Percentiles rank a stretch among this genome's conserved stretches.
These are phyloP conservation scores for Hoplodrina ambigua DNA, from an alignment of 2,888 invertebrate genomes.

Conservation along the genomic window DNA sequence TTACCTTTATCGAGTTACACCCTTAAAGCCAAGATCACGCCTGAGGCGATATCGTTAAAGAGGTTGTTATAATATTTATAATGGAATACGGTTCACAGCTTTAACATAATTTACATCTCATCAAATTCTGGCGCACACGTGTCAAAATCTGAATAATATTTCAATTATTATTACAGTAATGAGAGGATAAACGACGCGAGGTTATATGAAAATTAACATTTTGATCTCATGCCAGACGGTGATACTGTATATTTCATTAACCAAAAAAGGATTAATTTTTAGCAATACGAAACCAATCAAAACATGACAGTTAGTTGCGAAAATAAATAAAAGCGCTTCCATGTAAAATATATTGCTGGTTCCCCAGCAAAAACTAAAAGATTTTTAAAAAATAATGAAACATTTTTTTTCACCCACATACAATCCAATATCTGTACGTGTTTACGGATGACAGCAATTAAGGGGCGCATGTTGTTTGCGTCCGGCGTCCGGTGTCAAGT, in stretches of 20 bases:
- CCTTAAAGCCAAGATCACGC: constrained; percentile 67
- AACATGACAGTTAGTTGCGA: constrained; percentile 11
- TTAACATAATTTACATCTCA: constrained; percentile 55
- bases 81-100: constrained; percentile 46
- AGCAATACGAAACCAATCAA: constrained; percentile 27
- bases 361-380: constrained; percentile 23
- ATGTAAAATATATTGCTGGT: constrained; percentile 1
- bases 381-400: constrained; percentile 28
- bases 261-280: not conserved
- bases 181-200: constrained; percentile 24
- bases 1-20: constrained; percentile 75
- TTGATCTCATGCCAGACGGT: not conserved
- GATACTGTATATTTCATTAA: not conserved
- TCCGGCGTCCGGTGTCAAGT: constrained; percentile 76
- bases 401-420: constrained; percentile 36
- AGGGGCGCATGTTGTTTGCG: constrained; percentile 70
- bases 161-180: constrained; percentile 45
- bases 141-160: constrained; percentile 51
- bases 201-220: constrained; percentile 3
- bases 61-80: constrained; percentile 65
- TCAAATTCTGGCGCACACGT: constrained; percentile 37
- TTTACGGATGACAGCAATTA: constrained; percentile 72
- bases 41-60: constrained; percentile 63
- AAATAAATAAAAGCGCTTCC: constrained; percentile 30
- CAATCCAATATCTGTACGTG: constrained; percentile 61